Base-by-base conservation (phyloP, 1,140 invertebrate species). In the Pseudobourletiella spinata region DNA sequence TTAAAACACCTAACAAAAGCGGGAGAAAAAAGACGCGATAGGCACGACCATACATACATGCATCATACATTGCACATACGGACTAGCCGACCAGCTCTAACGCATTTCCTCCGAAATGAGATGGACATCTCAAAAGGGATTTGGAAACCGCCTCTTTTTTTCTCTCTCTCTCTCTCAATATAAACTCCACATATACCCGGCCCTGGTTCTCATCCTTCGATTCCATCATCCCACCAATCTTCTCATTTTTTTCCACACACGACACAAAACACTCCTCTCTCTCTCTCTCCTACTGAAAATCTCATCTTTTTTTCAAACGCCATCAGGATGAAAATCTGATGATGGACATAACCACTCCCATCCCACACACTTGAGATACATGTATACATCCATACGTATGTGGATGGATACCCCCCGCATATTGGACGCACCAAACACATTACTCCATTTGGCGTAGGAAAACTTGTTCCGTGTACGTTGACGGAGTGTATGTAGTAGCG, bases 101-200 rank as follows among this genome's bases (percentile, higher is more conserved):
- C 28, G 18, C 18, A 20, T n/a, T 42, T 43, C n/a, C n/a, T 3
- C 24, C 24, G 18, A 42, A 43, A 18, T 16, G 15, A 57, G 35
- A 57, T 57, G 56, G 56, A 57, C 32, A 57, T 42, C 24, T 6
- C 3, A 57, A 22, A 57, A 15, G 35, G 26, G 16, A 35, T 2
- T n/a, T 26, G 24, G 11, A 48, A 48, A 48, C 43, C 24, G 24
- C 24, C 43, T 46, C 43, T 4, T 20, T 46, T 46, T 24, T 16
- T 25, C 3, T 52, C 6, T 52, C 50, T 29, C 24, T 58, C 39
- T 58, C 29, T 20, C 35, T 44, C 39, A 20, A 8, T 46, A 11
- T 39, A 39, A n/a, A 39, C 8, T 39, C 35, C 8, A n/a, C n/a
- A n/a, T n/a, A n/a, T n/a, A n/a, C n/a, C n/a, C n/a, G n/a, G n/a